Base-by-base conservation (phyloP, 1,140 invertebrate species). In the Uloborus diversus region DNA sequence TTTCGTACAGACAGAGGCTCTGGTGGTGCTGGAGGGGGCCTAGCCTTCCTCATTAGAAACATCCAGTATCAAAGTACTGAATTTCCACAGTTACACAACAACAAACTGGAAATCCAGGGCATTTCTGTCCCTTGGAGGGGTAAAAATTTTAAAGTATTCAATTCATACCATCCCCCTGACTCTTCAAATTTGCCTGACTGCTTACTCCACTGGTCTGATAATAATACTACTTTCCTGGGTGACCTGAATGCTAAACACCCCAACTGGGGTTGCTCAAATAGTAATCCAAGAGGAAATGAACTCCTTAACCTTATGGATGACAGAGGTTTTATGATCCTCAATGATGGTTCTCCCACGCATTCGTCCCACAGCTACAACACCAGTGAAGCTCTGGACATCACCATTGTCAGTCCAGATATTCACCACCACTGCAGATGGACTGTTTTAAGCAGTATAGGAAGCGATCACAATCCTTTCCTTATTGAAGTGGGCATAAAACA, bases 211-310 rank as follows among this genome's bases (percentile, higher is more conserved):
- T n/a, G n/a, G n/a, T n/a, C n/a, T n/a, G n/a, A n/a, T n/a, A n/a
- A n/a, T n/a, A n/a, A n/a, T n/a, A n/a, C n/a, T n/a, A 51, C 20
- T 20, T 51, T 13, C 20, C 49, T 51, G 4, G 62, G 35, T 42
- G 62, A 65, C 20, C 4, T 65, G 20, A 65, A 65, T 25, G 33
- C 62, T 20, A 65, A 65, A 17, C 62, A 65, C 20, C 28, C 5
- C 27, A 14, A 13, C 27, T 64, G n/a, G 62, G 37, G 62, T 2
- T 65, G 37, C 23, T 65, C 62, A 25, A 3, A 3, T 65, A 47
- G 14, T 49, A 65, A 65, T 49, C 42, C 14, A n/a, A 65, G 33
- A 65, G 35, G 35, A 11, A 47, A 47, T 49, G 62, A 65, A 1
- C 62, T 65, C 33, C n/a, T 65, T 25, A 5, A 65, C 3, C 4